Base-by-base conservation (phyloP, 64 coral and sea anemone genomes). In the Stichodactyla helianthus region DNA sequence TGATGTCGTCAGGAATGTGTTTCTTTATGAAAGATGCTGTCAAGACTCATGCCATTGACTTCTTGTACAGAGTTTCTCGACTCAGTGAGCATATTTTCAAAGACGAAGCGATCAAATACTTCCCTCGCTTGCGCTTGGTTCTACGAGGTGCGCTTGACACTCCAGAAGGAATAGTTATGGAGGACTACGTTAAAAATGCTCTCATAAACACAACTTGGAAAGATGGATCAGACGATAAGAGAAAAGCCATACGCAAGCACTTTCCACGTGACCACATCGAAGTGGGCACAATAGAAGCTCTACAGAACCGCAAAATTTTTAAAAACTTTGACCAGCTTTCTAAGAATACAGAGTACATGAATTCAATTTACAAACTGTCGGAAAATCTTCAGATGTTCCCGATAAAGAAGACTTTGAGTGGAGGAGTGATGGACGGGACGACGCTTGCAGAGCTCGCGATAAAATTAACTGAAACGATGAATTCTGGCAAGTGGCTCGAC, bases 1-100 rank as follows among this genome's bases (percentile, higher is more conserved):
- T 94, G 50, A 59, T 94, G 57, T 94, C 93, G 2, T 94, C 93
- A 20, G 93, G 93, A 3, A 82, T 91, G 71, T 71, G 25, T 35
- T 61, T 94, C 19, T 91, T 94, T 60, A 84, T 82, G 6, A 81
- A 58, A 6, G 82, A 84, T 12, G 83, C 71, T 1, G 52, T 94
- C 19, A 87, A 77, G 15, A 94, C 88, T 13, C 89, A 94, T 23
- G 82, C 87, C 11, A 57, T 91, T 6, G 85, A 94, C 60, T 94
- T 94, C 28, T 52, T 94, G 71, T 82, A 86, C 35, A 62, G 82
- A 19, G 54, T 94, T 74, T 94, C 93, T 16, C 89, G 89, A 17
- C 16, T 94, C 10, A 91, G 93, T 88, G 79, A 91, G 57, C 11
- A 70, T 91, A 16, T 93, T 93, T 31, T 65, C 86, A 18, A 85